phyloP scores from a whole-genome alignment of 64 coral and sea anemone species.

The Porites lutea region DNA sequence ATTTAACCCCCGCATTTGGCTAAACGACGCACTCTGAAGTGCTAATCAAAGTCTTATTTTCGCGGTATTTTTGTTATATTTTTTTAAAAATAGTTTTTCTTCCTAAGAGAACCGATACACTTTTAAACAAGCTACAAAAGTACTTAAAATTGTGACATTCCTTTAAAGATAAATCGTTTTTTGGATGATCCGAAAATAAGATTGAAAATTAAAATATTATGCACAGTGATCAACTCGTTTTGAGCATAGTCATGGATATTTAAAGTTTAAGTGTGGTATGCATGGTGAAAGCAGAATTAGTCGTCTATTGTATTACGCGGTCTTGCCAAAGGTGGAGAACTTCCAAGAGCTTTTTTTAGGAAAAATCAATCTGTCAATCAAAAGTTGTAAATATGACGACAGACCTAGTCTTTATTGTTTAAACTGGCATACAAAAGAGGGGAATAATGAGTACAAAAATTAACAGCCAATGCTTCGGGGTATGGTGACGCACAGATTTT shows the following conservation, averaged over 20 bases:
- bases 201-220: not conserved
- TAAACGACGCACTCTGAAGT: too few relatives aligned
- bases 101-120: too few relatives aligned
- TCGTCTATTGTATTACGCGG: constrained; percentile 14
- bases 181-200: not conserved
- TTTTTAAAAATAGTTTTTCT: too few relatives aligned
- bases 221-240: constrained; percentile 3
- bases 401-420: constrained; percentile 16
- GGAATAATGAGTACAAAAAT: not conserved
- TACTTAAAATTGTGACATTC: not conserved
- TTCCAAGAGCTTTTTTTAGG: constrained; percentile 32
- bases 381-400: constrained; percentile 1
- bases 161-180: not conserved
- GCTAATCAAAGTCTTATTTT: too few relatives aligned
- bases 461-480: not conserved
- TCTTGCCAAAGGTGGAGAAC: constrained; percentile 18
- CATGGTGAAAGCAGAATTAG: constrained; percentile 37
- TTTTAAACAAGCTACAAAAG: not conserved
- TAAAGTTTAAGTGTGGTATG: constrained; percentile 66
- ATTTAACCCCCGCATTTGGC: too few relatives aligned
- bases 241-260: constrained; percentile 69
- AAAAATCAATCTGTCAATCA: constrained; percentile 44
- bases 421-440: constrained; percentile 39
- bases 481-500: not conserved
- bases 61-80: too few relatives aligned